phyloP scores from a whole-genome alignment of 1,140 invertebrate genomes.

The Papilio aristodemus region DNA sequence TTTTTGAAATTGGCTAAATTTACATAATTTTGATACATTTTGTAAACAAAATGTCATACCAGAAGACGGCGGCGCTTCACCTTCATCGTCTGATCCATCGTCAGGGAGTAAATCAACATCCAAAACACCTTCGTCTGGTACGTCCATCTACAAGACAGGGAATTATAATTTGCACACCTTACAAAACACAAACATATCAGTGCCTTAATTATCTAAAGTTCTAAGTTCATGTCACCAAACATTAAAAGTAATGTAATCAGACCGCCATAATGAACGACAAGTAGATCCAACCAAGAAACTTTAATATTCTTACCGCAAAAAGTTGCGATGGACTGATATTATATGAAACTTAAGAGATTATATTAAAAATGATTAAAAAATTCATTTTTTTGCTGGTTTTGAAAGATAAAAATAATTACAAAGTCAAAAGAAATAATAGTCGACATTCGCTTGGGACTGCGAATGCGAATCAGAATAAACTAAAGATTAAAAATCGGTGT shows the following conservation, averaged over 20 bases:
- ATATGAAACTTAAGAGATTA: conserved; percentile 53
- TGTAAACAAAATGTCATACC: conserved; percentile 50
- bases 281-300: conserved; percentile 58
- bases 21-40: conserved; percentile 18
- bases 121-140: conserved; percentile 71
- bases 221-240: conserved; percentile 49
- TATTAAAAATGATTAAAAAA: conserved; percentile 43
- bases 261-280: conserved; percentile 79
- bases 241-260: conserved; percentile 59
- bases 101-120: conserved; percentile 76
- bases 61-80: conserved; percentile 76
- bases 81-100: conserved; percentile 77
- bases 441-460: conserved; percentile 50
- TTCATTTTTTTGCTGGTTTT: conserved; percentile 36
- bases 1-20: conserved; percentile 8
- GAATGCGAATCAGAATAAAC: conserved; percentile 47
- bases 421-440: conserved; percentile 46
- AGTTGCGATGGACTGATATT: conserved; percentile 66
- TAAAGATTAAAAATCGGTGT: conserved; percentile 39
- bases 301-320: conserved; percentile 71
- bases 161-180: conserved; percentile 32
- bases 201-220: conserved; percentile 50
- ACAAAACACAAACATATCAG: conserved; percentile 36
- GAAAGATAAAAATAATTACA: conserved; percentile 30
- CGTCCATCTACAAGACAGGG: conserved; percentile 69